Conservation (phyloP, 2,797 vertebrate genomes). For the Sitta carolinensis region DNA sequence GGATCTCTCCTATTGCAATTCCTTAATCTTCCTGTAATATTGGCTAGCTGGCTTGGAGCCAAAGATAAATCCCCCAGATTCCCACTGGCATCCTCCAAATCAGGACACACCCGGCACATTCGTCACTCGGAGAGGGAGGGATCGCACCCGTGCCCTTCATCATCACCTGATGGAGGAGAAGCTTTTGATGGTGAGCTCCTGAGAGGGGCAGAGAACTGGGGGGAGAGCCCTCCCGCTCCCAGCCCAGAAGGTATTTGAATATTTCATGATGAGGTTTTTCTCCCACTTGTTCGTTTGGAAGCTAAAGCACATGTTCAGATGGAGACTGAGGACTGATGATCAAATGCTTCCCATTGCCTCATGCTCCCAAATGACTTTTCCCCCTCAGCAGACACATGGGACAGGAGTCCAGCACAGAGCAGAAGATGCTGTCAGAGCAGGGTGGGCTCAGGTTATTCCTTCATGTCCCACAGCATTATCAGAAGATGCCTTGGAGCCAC, state of each 20-base stretch:
- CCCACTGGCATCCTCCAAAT: neutral
- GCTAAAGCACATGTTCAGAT: neutral
- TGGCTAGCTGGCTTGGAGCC: neutral
- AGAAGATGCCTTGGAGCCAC: neutral
- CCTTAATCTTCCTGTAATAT: neutral
- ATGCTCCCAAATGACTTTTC: neutral
- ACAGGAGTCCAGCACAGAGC: neutral
- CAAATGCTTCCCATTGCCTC: neutral
- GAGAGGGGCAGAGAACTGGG: neutral
- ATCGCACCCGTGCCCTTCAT: neutral
- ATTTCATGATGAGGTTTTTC: neutral
- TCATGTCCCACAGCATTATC: neutral
- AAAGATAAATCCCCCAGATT: neutral
- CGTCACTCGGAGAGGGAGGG: neutral
- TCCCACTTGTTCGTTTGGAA: slow-evolving; percentile 10
- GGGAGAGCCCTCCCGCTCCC: neutral
- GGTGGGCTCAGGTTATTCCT: neutral
- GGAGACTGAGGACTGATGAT: neutral
- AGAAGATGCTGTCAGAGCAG: neutral
- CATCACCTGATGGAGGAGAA: neutral
- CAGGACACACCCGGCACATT: fast-evolving
- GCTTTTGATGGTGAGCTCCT: neutral
- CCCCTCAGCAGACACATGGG: neutral
- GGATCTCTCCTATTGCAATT: neutral
- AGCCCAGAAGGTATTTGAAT: neutral